These are phyloP conservation scores for Chaetorhynchus papuensis DNA, from an alignment of 2,113 vertebrate species.

Conservation along the genomic window DNA sequence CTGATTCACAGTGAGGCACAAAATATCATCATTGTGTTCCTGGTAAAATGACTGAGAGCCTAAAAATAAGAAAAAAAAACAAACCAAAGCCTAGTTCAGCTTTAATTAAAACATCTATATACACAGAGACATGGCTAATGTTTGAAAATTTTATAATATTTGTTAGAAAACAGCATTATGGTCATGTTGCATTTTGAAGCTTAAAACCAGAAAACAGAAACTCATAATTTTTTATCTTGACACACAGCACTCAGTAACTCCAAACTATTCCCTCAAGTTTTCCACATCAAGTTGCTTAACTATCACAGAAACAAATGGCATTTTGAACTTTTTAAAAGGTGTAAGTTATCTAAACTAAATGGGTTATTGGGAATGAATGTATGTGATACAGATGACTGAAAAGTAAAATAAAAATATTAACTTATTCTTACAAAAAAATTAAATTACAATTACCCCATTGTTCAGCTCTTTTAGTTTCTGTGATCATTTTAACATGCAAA, in stretches of 20 bases:
- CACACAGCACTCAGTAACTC: not conserved
- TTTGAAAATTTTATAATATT: not conserved
- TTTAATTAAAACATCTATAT: not conserved
- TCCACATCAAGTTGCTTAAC: not conserved
- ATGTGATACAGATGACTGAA: not conserved
- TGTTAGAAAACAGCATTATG: not conserved
- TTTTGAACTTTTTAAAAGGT: not conserved
- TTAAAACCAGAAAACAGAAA: not conserved
- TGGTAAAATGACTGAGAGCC: conserved; percentile 97
- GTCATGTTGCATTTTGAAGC: not conserved
- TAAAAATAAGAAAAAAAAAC: conserved; percentile 44
- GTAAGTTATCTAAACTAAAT: not conserved
- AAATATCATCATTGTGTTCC: conserved; percentile 97
- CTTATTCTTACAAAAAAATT: not conserved
- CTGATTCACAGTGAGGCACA: conserved; percentile 99
- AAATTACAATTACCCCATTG: not conserved
- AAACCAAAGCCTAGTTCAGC: not conserved
- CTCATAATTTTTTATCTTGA: not conserved
- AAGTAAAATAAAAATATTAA: not conserved
- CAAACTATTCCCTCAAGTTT: not conserved
- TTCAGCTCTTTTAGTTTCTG: not conserved
- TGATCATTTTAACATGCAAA: not conserved
- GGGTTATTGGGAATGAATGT: not conserved
- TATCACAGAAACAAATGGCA: not conserved
- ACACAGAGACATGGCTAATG: not conserved